phyloP scores from a whole-genome alignment of 2,888 invertebrate species.

The Orchestes rusci region DNA sequence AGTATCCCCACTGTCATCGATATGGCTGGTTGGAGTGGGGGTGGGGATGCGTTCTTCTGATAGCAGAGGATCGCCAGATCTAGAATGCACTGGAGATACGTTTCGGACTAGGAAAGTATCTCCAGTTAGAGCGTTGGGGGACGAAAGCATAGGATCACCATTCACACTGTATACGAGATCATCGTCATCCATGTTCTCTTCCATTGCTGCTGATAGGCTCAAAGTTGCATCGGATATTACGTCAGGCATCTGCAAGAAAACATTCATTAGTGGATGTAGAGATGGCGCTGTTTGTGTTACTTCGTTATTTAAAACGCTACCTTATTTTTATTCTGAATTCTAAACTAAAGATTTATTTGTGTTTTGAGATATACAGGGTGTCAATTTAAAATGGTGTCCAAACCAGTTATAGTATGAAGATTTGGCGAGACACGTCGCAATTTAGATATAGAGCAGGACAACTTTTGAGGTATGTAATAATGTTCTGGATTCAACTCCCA shows the following conservation, averaged over 20 bases:
- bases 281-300: too few relatives aligned
- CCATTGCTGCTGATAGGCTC: conserved; percentile 55
- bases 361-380: neutral
- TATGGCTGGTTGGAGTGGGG: conserved; percentile 44
- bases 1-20: conserved; percentile 49
- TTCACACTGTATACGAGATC: conserved; percentile 40
- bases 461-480: too few relatives aligned
- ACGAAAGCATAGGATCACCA: conserved; percentile 47
- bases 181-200: conserved; percentile 51
- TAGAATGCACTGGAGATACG: conserved; percentile 49
- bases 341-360: neutral
- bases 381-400: too few relatives aligned
- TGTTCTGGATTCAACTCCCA: too few relatives aligned
- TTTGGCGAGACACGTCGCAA: too few relatives aligned
- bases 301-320: too few relatives aligned
- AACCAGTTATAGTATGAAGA: too few relatives aligned
- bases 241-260: conserved; percentile 48
- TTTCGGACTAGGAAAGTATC: conserved; percentile 56
- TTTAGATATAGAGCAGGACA: neutral
- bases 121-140: conserved; percentile 50
- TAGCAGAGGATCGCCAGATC: conserved; percentile 58
- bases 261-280: neutral
- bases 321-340: neutral
- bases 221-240: conserved; percentile 47
- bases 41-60: conserved; percentile 42